Percentiles rank a stretch among this genome's conserved stretches.
Conservation (phyloP, 2,888 invertebrate genomes). For the Tromatobia lineatoria region DNA sequence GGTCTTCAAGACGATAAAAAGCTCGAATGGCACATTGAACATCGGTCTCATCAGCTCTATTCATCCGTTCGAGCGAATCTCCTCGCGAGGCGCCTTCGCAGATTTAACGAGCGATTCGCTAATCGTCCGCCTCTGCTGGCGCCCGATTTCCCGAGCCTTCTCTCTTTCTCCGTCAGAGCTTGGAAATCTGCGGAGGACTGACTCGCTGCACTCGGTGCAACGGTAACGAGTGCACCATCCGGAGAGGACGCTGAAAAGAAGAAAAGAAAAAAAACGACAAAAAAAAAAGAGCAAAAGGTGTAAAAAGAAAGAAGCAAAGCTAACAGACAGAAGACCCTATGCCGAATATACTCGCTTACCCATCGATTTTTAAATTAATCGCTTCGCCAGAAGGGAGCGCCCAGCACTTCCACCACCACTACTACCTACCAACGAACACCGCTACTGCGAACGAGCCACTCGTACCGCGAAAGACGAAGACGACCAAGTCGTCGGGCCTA, state of each 20-base stretch:
- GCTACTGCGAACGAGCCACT: background rate
- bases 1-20: background rate
- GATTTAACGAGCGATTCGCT: conserved; percentile 58
- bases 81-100: conserved; percentile 19
- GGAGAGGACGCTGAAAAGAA: conserved; percentile 36
- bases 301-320: conserved; percentile 48
- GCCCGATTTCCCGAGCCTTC: conserved; percentile 16
- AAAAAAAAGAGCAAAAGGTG: conserved; percentile 47
- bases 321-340: conserved; percentile 12
- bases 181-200: conserved; percentile 10
- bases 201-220: background rate
- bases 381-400: conserved; percentile 63
- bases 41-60: conserved; percentile 21
- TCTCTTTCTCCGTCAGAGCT: background rate
- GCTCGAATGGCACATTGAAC: background rate
- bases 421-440: background rate
- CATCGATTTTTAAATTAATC: conserved; percentile 73
- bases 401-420: background rate
- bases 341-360: conserved; percentile 53
- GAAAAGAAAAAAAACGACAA: too few species aligned
- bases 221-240: conserved; percentile 33
- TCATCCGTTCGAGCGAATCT: conserved; percentile 14
- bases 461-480: conserved; percentile 21
- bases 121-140: conserved; percentile 49
- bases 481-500: conserved; percentile 1